Evolutionary conservation across 2,888 invertebrate genomes (phyloP).

Genomic region (Ganaspis brasiliensis): DNA sequence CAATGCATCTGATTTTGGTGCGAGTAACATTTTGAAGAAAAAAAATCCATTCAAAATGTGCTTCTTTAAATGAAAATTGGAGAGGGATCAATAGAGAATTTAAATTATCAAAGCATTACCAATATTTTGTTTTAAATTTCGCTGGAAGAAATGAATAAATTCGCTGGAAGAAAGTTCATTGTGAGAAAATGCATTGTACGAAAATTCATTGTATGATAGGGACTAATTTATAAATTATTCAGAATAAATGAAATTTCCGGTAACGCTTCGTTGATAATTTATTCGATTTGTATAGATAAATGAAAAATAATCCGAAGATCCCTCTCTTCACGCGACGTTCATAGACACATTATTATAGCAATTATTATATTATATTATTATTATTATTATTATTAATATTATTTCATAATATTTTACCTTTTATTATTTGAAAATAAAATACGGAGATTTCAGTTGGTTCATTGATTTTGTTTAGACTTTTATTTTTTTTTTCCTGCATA

Average conservation of each 20-base stretch:
- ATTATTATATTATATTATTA: slow-evolving; percentile 70
- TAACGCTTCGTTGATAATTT: slow-evolving; percentile 39
- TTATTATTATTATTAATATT: slow-evolving; percentile 72
- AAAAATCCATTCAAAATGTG: slow-evolving; percentile 2
- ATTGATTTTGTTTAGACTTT: slow-evolving; percentile 49
- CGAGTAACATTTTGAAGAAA: slow-evolving; percentile 22
- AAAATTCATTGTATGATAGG: too few relatives aligned
- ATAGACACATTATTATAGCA: slow-evolving; percentile 66
- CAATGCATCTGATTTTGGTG: slow-evolving; percentile 9
- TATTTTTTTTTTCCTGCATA: slow-evolving; percentile 46
- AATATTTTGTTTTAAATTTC: background rate
- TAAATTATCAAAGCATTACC: slow-evolving; percentile 41
- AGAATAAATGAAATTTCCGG: background rate
- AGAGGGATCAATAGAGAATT: slow-evolving; percentile 47
- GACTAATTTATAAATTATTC: background rate
- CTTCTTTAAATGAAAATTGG: slow-evolving; percentile 25
- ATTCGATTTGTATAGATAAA: slow-evolving; percentile 58
- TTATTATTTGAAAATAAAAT: slow-evolving; percentile 79
- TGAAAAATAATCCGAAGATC: slow-evolving; percentile 55
- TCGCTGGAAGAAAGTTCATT: too few relatives aligned
- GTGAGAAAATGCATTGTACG: too few relatives aligned
- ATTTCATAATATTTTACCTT: slow-evolving; percentile 79
- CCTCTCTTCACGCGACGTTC: slow-evolving; percentile 65
- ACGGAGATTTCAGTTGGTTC: slow-evolving; percentile 74
- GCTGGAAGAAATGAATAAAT: background rate